A percentile compares a stretch with the other conserved stretches of the same genome.
Conservation (phyloP, 2,797 vertebrate genomes). For the Falco novaeseelandiae region DNA sequence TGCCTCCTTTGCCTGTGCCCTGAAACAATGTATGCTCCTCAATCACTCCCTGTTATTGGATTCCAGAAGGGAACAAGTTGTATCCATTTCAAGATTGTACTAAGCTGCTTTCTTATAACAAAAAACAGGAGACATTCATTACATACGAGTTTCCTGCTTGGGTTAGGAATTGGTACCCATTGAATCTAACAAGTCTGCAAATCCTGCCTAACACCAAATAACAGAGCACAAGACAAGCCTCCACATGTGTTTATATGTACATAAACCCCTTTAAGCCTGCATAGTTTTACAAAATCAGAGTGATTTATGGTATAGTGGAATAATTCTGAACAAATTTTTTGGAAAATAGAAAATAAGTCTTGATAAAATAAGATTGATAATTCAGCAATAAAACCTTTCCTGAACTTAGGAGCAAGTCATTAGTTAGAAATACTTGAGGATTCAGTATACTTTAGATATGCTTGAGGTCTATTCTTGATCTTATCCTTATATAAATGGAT, state of each 20-base stretch:
- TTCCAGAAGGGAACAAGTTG: neutral
- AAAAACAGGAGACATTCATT: neutral
- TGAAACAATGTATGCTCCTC: rapidly evolving
- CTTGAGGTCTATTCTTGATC: neutral
- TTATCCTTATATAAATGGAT: neutral
- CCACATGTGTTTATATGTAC: neutral
- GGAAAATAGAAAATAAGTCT: neutral
- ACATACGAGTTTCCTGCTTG: neutral
- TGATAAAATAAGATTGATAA: neutral
- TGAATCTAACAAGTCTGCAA: neutral
- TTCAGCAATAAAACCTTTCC: neutral
- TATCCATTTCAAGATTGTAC: neutral
- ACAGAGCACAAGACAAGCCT: neutral
- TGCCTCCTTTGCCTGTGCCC: neutral
- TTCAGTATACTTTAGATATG: neutral
- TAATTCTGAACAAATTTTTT: neutral
- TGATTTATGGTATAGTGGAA: neutral
- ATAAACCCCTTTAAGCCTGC: neutral
- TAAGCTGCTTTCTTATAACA: neutral
- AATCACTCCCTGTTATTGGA: neutral
- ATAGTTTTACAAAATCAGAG: neutral
- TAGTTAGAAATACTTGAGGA: neutral
- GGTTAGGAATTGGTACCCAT: neutral
- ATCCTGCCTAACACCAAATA: neutral
- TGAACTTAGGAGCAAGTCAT: neutral